Evolutionary conservation across 1,140 invertebrate genomes (phyloP), one percentile per base, ranked within the genome.

Genomic region (Drosophila repletoides): DNA sequence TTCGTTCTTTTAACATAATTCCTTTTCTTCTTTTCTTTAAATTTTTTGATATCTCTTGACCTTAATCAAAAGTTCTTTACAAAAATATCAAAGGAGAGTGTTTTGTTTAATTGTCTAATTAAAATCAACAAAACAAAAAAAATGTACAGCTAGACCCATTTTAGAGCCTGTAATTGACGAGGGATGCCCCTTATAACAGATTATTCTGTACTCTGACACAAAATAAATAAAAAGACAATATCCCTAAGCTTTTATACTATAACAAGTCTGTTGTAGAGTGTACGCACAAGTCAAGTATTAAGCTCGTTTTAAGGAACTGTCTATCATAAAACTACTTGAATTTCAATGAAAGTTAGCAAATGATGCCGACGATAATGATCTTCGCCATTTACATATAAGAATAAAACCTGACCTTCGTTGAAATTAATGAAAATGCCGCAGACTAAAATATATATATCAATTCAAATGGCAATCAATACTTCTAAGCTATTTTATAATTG

Each of bases 1-100:
- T n/a, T n/a, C n/a, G n/a, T n/a, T n/a, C n/a, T n/a, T n/a, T n/a
- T n/a, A n/a, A n/a, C n/a, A n/a, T n/a, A n/a, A n/a, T n/a, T n/a
- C n/a, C n/a, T n/a, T n/a, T n/a, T n/a, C n/a, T n/a, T n/a, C n/a
- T n/a, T 40, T 19, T 21, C 10, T 51, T 49, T n/a, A n/a, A n/a
- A n/a, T n/a, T 49, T 41, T 34, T 34, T 46, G 14, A 53, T 70
- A 46, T 53, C 65, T 56, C 68, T 81, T 71, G 77, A 81, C 77
- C 69, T 48, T 63, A 76, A 83, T 83, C 77, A 52, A 33, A 33
- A 1, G 22, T 48, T 6, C 12, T 21, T 5, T 2, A 41, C 17
- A 15, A 1, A 48, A 28, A 58, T 34, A 46, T 68, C 31, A 61
- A 53, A 52, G 10, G 36, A 34, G 40, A 26, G 41, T 26, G 55